Base-by-base conservation (phyloP, 2,888 invertebrate species). In the Beris morrisii region DNA sequence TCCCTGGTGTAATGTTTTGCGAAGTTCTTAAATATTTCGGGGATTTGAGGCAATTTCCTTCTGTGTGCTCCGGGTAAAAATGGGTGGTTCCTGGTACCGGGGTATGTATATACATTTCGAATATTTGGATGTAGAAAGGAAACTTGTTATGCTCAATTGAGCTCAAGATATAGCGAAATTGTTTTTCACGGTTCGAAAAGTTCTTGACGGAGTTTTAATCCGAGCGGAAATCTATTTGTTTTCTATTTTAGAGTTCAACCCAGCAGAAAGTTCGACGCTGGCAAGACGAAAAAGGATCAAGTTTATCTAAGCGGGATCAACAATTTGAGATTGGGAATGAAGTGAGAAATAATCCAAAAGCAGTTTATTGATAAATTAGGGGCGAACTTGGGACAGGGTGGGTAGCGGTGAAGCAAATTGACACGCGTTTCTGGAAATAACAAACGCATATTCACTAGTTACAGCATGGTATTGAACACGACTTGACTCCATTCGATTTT, bases 21-120 rank as follows among this genome's bases (percentile, higher is more conserved):
- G 54, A 53, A 63, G 63, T 63, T 63, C 53, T 54, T 63, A 63
- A 63, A 63, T 63, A 63, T 63, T 53, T 53, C 13, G 53, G 52
- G 63, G 52, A 63, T 63, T 56, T 59, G 9, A 32, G 30, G 13
- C 31, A 59, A 50, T 59, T 59, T 59, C 45, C 30, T 48, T 9
- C 22, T 6, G 15, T 44, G 7, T 4, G 6, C 13, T 28, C 4
- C 52, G 15, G 6, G 15, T 52, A 22, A 5, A 22, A 22, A 6
- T 22, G 22, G 11, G 52, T 15, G 28, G 38, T 5, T 38, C 1
- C 38, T 38, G 38, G 9, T 38, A 38, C 38, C 9, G 38, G 7
- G 38, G 5, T 38, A 38, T 5, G 5, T 7, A 7, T 38, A 48
- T 59, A 59, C 32, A 59, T 48, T 59, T 48, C 5, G 48, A 59